phyloP scores from a whole-genome alignment of 30 jellyfish, hydroid and myxozoan genomes.

The Aurelia sp. region DNA sequence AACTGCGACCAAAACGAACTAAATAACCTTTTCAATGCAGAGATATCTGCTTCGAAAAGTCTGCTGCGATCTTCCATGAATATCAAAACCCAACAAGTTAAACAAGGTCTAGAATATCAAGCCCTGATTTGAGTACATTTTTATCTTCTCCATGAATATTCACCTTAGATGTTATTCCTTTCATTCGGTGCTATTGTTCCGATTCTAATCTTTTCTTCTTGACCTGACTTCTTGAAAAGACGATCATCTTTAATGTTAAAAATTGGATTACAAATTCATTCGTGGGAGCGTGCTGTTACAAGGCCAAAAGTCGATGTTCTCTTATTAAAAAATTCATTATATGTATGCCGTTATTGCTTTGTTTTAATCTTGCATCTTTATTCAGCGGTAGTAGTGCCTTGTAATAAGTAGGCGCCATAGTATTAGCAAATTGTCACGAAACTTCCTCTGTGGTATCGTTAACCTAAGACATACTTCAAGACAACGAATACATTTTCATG shows the following conservation, averaged over 20 bases:
- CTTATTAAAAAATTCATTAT: neutral
- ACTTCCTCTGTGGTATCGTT: too few relatives aligned
- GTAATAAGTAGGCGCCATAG: too few relatives aligned
- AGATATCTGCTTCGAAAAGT: too few relatives aligned
- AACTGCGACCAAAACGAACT: too few relatives aligned
- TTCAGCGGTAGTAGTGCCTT: neutral
- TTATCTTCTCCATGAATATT: constrained; percentile 20
- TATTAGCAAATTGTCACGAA: too few relatives aligned
- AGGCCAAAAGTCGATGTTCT: neutral
- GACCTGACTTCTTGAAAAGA: constrained; percentile 41
- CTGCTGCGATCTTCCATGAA: too few relatives aligned
- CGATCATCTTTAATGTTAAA: constrained; percentile 48
- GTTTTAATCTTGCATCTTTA: neutral
- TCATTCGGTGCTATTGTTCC: constrained; percentile 7
- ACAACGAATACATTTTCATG: too few relatives aligned
- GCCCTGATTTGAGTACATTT: too few relatives aligned
- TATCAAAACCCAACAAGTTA: too few relatives aligned
- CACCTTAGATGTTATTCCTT: constrained; percentile 3
- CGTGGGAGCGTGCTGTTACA: constrained; percentile 45
- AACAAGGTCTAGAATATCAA: too few relatives aligned
- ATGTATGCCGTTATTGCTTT: constrained; percentile 1
- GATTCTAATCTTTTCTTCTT: constrained; percentile 41
- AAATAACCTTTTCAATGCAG: too few relatives aligned
- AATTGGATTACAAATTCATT: constrained; percentile 43
- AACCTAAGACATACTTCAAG: too few relatives aligned